Base-by-base conservation (phyloP, 2,888 invertebrate genomes). In the Xestobium rufovillosum region DNA sequence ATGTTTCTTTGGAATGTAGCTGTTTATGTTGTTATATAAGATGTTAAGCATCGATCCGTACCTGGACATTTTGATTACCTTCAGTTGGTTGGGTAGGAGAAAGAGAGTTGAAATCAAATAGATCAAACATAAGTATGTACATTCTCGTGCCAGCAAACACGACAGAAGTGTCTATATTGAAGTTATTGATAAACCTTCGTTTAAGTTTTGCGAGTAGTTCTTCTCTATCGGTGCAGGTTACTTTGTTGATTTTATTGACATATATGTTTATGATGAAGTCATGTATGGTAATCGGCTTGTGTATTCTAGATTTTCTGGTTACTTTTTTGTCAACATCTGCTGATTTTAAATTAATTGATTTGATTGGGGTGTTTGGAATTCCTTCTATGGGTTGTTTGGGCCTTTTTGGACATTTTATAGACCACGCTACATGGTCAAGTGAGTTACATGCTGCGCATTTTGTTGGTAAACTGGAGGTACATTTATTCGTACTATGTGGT, bases 131-230 rank as follows among this genome's bases (percentile, higher is more conserved):
- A n/a, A n/a, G n/a, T n/a, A n/a, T n/a, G n/a, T n/a, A n/a, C n/a
- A n/a, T n/a, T n/a, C n/a, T n/a, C n/a, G n/a, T n/a, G n/a, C n/a
- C n/a, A n/a, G n/a, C n/a, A n/a, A n/a, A n/a, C 45, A 39, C 42
- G 38, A 42, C 26, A 36, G 37, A 36, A 23, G 35, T 34, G n/a
- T 34, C 34, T 2, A 34, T 27, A 3, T 14, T 25, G 13, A 11
- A 33, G 8, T 33, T n/a, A 4, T 3, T 12, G 2, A 25, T 25
- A 26, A 26, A 34, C 3, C 27, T 26, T 27, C 11, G 15, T 23
- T 31, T 36, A 2, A 36, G 12, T 30, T 36, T 36, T 1, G 14
- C 9, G 9, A 36, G 6, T n/a, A 31, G 26, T 14, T 36, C 31
- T 3, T 31, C 25, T 11, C 36, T 36, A 25, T 36, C 13, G 2